Evolutionary conservation across 2,797 vertebrate genomes (phyloP), one percentile per base, ranked within the genome.

Genomic region (Sebastes trivittatus): DNA sequence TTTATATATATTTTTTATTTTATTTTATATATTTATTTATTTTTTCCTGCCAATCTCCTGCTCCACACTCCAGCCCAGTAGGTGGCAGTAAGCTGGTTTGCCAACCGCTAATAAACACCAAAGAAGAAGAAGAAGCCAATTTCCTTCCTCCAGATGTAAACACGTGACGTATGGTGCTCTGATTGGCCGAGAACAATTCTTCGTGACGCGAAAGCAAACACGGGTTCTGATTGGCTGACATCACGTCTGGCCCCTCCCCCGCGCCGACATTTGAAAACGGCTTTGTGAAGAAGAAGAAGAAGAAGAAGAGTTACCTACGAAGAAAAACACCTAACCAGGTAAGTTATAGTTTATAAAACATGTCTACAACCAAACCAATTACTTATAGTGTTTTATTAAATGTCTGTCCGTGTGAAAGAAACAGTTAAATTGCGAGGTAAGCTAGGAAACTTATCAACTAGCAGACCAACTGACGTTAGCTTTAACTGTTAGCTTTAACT

Each of bases 191-290:
- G 5, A 64, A 20, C 2, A 1, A 1, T 3, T 63, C 18, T 7
- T 1, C 2, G 2, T 62, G 54, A 80, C 73, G 83, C 7, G 0
- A 0, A 0, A 0, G 2, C 0, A 23, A 75, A 30, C 7, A 4
- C n/a, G 54, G 2, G 6, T 49, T n/a, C n/a, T 82, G 0, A 94
- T 92, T 95, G 94, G 95, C 32, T 87, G 5, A 22, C 1, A 2
- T 1, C 0, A 1, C 4, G 1, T 0, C 0, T 22, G 11, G 82
- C 32, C 18, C 75, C 85, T 13, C 83, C 88, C 52, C 23, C 49
- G 52, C 85, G 80, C 61, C 23, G 3, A 87, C 4, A 87, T 95
- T 95, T 94, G 89, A 94, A 94, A 85, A 85, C 38, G 23, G 36
- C 71, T 84, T 63, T 18, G 78, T 68, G 25, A 64, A 30, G 27